A percentile compares a stretch with the other conserved stretches of the same genome.
Conservation (phyloP, 2,797 vertebrate genomes). For the Fratercula arctica region DNA sequence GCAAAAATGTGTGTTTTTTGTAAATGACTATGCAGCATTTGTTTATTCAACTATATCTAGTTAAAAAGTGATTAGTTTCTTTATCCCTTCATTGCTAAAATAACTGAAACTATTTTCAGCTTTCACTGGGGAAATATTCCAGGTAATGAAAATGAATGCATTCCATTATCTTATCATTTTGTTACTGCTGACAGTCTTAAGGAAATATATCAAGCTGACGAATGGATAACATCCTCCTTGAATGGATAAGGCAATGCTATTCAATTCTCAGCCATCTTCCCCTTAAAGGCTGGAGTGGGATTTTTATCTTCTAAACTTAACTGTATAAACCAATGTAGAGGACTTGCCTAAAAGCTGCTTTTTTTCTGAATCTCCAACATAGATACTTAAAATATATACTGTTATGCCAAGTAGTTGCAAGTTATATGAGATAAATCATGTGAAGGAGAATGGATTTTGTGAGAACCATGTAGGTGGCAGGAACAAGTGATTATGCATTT, state of each 20-base stretch:
- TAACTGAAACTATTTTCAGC: neutral
- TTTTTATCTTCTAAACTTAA: neutral
- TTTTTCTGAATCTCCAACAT: neutral
- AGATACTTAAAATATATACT: neutral
- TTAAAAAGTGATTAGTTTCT: neutral
- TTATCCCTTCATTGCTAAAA: neutral
- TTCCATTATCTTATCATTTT: neutral
- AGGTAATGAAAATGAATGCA: slow-evolving; percentile 2
- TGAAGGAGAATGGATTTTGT: neutral
- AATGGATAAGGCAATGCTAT: neutral
- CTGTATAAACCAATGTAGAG: neutral
- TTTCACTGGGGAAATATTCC: neutral
- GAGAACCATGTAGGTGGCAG: neutral
- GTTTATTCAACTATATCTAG: neutral
- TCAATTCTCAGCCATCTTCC: neutral
- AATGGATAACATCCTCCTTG: neutral
- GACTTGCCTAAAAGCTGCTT: neutral
- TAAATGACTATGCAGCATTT: neutral
- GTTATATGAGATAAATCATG: neutral
- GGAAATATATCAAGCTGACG: neutral
- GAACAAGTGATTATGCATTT: neutral
- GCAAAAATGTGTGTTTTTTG: neutral
- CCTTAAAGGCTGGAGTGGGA: neutral
- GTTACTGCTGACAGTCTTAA: neutral
- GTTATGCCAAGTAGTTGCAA: neutral